Base-by-base conservation (phyloP, 2,888 invertebrate genomes). In the Drosophila mimica region DNA sequence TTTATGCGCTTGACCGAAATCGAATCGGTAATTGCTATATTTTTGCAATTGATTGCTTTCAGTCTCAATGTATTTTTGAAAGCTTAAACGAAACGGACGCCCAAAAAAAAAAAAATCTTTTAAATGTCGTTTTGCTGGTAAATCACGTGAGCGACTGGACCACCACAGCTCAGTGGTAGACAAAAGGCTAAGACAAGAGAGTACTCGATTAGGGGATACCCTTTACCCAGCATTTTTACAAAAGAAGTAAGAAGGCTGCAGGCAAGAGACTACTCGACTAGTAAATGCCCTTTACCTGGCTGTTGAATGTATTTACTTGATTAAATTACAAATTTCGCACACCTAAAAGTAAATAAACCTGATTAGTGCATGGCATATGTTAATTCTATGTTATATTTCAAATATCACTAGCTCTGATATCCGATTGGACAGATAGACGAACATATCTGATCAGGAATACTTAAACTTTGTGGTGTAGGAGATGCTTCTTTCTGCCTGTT, bases 91-190 rank as follows among this genome's bases (percentile, higher is more conserved):
- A 77, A 62, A 73, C 66, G 69, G 51, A 62, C 36, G 52, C 68
- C 13, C 69, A 58, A 58, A 66, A 57, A 53, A 25, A 25, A 25
- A 33, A 17, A 25, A 25, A 17, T 11, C 51, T 77, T 76, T 82
- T 54, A 88, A 90, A 87, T 87, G 91, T 83, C 73, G 91, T 90
- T 84, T 81, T 76, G 73, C 69, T 17, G 38, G 49, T 79, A 71
- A 76, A 68, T 79, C 83, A 82, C 80, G 81, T 81, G 80, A 82
- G 60, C 53, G 59, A 62, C 53, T 52, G 53, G 63, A 61, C 76
- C 58, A 46, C 76, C 62, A 46, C 60, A 33, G n/a, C 9, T 40
- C 46, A 15, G 59, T 43, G 49, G 54, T 17, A 49, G 13, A 53
- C 36, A 67, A 48, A 48, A 46, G 25, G 25, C 20, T 15, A n/a